Evolutionary conservation across 2,797 vertebrate species (phyloP).

Genomic region (Anguilla marmorata): DNA sequence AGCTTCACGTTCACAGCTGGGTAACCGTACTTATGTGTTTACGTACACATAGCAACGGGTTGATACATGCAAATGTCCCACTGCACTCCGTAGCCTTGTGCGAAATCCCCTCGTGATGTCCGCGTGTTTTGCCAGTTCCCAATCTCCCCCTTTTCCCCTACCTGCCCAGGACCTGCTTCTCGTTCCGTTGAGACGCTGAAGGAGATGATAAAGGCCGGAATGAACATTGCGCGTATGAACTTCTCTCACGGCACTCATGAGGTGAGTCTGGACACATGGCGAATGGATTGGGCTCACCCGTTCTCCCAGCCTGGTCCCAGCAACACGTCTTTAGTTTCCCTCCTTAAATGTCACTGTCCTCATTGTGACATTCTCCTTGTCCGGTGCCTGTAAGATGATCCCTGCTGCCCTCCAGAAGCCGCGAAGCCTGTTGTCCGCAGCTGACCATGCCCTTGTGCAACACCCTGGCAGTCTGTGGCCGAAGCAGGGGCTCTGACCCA

Average conservation of each 20-base stretch:
- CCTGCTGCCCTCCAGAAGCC: constrained; percentile 31
- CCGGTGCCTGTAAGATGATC: constrained; percentile 65
- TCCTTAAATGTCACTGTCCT: constrained; percentile 7
- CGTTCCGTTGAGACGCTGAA: constrained; percentile 84
- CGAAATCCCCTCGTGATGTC: background rate
- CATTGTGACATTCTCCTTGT: constrained; percentile 57
- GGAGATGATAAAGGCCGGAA: constrained; percentile 97
- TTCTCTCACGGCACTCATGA: constrained; percentile 98
- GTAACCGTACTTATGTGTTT: background rate
- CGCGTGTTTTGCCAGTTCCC: background rate
- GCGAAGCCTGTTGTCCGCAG: background rate
- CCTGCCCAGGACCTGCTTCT: constrained; percentile 84
- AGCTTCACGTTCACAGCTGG: background rate
- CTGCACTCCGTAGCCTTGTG: background rate
- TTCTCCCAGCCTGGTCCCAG: background rate
- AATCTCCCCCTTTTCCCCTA: background rate
- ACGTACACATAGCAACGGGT: background rate
- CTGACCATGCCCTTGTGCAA: background rate
- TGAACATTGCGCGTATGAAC: constrained; percentile 98
- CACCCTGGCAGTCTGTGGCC: background rate
- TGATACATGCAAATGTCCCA: background rate
- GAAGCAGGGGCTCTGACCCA: background rate
- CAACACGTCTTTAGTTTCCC: background rate
- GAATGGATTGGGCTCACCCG: background rate
- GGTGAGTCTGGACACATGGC: constrained; percentile 66